Percentiles rank a stretch among this genome's conserved stretches.
These are phyloP conservation scores for Ommatoiulus sabulosus DNA, from an alignment of 2,888 invertebrate species.

Conservation along the genomic window DNA sequence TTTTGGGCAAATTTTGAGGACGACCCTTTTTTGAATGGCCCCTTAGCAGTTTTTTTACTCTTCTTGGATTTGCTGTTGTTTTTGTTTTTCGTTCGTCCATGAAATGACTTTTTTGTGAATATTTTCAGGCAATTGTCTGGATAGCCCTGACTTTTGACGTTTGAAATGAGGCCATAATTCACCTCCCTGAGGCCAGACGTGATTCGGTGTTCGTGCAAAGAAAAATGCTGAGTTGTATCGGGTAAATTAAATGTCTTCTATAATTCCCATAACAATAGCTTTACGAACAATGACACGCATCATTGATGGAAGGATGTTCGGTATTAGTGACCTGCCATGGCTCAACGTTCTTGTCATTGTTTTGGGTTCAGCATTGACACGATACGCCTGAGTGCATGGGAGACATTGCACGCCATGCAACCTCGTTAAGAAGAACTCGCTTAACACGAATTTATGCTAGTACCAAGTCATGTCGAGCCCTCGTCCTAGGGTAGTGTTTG, in stretches of 20 bases:
- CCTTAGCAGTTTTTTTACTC: background rate
- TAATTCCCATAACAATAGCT: background rate
- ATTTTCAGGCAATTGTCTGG: background rate
- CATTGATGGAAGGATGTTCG: background rate
- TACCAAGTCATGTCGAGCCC: no score
- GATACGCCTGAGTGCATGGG: no score
- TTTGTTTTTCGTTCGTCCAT: background rate
- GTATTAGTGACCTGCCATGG: slow-evolving; percentile 21
- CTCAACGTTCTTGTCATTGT: no score
- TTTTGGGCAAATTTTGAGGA: no score
- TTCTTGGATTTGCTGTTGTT: background rate
- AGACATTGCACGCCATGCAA: no score
- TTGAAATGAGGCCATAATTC: slow-evolving; percentile 8
- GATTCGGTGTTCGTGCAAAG: background rate
- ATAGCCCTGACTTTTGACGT: background rate
- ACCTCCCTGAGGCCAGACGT: background rate
- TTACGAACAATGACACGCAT: background rate
- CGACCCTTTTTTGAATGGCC: no score
- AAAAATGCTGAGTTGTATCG: background rate
- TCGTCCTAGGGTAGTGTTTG: no score
- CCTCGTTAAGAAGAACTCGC: no score
- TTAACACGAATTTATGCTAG: no score
- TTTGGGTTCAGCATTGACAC: no score
- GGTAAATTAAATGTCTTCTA: background rate
- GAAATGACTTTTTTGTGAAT: background rate